Base-by-base conservation (phyloP, 2,113 vertebrate species). In the Petrocephalus zakoni region DNA sequence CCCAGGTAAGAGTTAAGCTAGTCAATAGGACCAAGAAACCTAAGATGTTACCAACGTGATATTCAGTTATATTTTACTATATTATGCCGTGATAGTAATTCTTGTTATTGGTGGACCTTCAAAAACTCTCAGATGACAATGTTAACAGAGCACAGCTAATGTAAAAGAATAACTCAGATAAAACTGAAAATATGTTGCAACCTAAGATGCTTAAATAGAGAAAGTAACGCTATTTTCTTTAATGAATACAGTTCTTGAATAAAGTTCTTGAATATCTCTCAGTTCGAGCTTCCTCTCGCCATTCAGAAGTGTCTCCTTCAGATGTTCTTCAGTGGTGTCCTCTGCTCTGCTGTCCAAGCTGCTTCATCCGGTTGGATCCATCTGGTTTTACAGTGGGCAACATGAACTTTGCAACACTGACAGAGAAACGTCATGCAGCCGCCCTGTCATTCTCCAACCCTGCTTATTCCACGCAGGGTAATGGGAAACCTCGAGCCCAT, bases 71-170 rank as follows among this genome's bases (percentile, higher is more conserved):
- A 46, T 82, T 82, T 21, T 9, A 82, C 19, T 81, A 42, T 81
- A 47, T 82, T 82, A 37, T 82, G 58, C 22, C 22, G 5, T 47
- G 78, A 47, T 10, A 85, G 47, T 13, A 42, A 85, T 51, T 85
- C 13, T 53, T 52, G 11, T 25, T 47, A 46, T 21, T 47, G 81
- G 55, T 42, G 25, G 83, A 42, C 29, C 21, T 68, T 19, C 81
- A 29, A 56, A 90, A 83, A 51, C 75, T 42, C 83, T 86, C 86
- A 34, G 87, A 90, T 90, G 88, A 86, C 56, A 81, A 84, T 75
- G 37, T 85, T 90, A 8, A 68, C n/a, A 64, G 22, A 25, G 61
- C 25, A 13, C 4, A 29, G 61, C 61, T 29, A 29, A 68, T 68
- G 61, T 68, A 68, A 68, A 29, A 64, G 4, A 68, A 29, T 29